phyloP scores from a whole-genome alignment of 2,888 invertebrate genomes.

The Itoplectis maculator region DNA sequence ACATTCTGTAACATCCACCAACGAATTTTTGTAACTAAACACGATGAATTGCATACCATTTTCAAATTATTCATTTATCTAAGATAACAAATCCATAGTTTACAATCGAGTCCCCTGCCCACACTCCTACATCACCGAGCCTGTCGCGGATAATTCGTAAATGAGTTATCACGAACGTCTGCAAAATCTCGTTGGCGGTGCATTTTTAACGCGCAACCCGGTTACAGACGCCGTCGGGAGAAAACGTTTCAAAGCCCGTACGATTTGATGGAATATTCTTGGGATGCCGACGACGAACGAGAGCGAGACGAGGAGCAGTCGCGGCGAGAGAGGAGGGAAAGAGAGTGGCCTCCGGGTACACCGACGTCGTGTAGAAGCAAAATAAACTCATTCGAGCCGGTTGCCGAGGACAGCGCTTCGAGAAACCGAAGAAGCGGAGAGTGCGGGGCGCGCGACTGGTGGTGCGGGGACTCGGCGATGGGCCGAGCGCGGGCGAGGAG shows the following conservation, averaged over 20 bases:
- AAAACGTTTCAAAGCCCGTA: constrained; percentile 17
- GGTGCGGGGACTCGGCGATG: constrained; percentile 14
- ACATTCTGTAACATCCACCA: not conserved
- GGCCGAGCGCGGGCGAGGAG: not conserved
- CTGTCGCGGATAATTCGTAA: not conserved
- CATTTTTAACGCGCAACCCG: not conserved
- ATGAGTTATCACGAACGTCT: not conserved
- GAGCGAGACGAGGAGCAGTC: not conserved
- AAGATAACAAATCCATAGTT: too few relatives aligned
- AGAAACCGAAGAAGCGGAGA: constrained; percentile 23
- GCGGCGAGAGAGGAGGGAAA: not conserved
- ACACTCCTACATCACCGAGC: not conserved
- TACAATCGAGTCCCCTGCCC: not conserved
- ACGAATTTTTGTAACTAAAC: not conserved
- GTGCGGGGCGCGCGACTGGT: not conserved
- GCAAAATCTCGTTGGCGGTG: not conserved
- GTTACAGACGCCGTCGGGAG: not conserved
- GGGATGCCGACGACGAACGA: not conserved
- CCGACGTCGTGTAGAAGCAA: constrained; percentile 45
- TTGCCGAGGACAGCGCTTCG: constrained; percentile 43
- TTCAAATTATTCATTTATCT: too few relatives aligned
- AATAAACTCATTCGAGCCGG: constrained; percentile 59
- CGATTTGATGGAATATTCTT: constrained; percentile 51
- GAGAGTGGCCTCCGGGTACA: constrained; percentile 11
- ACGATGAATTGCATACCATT: not conserved